These are phyloP conservation scores for Liodrosophila aerea DNA, from an alignment of 2,888 invertebrate genomes.

Conservation along the genomic window DNA sequence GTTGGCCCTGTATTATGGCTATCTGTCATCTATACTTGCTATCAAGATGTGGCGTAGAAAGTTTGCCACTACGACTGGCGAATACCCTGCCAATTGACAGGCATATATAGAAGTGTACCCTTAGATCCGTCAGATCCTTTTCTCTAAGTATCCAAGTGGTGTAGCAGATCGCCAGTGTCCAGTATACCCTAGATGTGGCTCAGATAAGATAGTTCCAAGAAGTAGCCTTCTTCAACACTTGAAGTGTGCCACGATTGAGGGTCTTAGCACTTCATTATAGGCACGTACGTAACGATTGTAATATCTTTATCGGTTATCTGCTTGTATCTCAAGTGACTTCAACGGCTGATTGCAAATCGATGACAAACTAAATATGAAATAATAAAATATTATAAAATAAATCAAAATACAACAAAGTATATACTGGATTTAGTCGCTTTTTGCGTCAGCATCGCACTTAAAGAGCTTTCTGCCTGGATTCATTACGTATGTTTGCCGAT, in stretches of 20 bases:
- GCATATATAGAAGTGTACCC: not conserved
- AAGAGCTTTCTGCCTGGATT: conserved; percentile 12
- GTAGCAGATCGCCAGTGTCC: not conserved
- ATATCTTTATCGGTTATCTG: conserved; percentile 36
- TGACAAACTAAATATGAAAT: conserved; percentile 8
- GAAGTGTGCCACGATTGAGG: conserved; percentile 16
- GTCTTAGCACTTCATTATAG: conserved; percentile 17
- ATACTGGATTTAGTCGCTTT: conserved; percentile 22
- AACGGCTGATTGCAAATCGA: conserved; percentile 6
- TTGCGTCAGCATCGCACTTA: conserved; percentile 55
- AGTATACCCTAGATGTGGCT: conserved; percentile 7
- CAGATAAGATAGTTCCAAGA: not conserved
- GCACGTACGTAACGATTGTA: conserved; percentile 23
- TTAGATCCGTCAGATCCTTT: too few species aligned
- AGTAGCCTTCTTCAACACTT: conserved; percentile 16
- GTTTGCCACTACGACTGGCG: not conserved
- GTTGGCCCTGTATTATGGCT: conserved; percentile 18
- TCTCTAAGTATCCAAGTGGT: too few species aligned
- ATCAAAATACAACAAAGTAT: conserved; percentile 16
- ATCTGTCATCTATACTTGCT: conserved; percentile 36
- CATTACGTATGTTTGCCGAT: conserved; percentile 13
- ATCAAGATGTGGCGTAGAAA: conserved; percentile 26
- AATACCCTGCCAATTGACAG: conserved; percentile 24
- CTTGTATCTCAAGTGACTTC: conserved; percentile 42
- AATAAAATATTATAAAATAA: conserved; percentile 3